These are phyloP conservation scores for Xylocampa areola DNA, from an alignment of 2,888 invertebrate genomes.

Conservation along the genomic window DNA sequence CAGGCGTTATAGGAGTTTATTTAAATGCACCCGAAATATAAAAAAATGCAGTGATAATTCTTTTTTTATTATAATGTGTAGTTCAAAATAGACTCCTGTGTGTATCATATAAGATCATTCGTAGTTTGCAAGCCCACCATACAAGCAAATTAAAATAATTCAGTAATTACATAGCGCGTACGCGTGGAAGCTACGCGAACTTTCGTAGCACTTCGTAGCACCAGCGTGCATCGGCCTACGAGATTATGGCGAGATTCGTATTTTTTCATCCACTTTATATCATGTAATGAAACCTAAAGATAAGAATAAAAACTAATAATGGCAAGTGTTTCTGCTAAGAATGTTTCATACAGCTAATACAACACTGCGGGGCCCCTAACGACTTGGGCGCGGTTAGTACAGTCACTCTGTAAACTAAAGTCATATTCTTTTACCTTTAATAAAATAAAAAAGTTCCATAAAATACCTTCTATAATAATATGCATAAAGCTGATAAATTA, in stretches of 20 bases:
- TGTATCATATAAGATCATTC: too few species aligned
- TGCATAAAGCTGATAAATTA: slow-evolving; percentile 17
- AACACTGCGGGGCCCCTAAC: slow-evolving; percentile 78
- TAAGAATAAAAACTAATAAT: slow-evolving; percentile 33
- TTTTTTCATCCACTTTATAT: not conserved
- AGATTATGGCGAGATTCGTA: not conserved
- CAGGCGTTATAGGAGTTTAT: too few species aligned
- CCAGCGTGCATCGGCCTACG: not conserved
- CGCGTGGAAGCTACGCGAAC: not conserved
- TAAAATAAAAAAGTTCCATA: too few species aligned
- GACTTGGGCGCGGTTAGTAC: slow-evolving; percentile 74
- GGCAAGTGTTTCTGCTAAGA: slow-evolving; percentile 42
- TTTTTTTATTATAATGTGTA: too few species aligned
- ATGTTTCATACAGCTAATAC: slow-evolving; percentile 71
- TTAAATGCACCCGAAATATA: too few species aligned
- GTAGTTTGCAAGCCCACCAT: too few species aligned
- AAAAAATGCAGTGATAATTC: too few species aligned
- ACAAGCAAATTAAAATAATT: too few species aligned
- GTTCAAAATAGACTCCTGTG: too few species aligned
- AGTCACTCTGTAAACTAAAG: slow-evolving; percentile 67
- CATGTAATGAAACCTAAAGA: not conserved
- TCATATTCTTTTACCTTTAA: slow-evolving; percentile 14
- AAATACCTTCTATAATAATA: too few species aligned
- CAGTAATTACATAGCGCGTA: not conserved
- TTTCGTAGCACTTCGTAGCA: slow-evolving; percentile 29